A percentile compares a stretch with the other conserved stretches of the same genome.
phyloP scores from a whole-genome alignment of 2,113 vertebrate genomes.

The Sphaerodactylus townsendi region DNA sequence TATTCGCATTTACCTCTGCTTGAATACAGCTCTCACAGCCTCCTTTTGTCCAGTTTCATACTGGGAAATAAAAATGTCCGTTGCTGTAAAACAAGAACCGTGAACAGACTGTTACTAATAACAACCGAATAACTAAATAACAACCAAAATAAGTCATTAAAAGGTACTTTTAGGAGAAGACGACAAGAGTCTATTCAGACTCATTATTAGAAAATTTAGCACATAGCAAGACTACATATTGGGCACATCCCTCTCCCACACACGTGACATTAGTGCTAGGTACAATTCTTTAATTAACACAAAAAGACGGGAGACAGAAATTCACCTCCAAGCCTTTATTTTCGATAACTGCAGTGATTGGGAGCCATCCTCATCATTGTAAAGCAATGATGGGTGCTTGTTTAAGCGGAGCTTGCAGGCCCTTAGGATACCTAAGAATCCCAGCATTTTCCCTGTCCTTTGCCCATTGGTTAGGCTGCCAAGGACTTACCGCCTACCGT shows the following conservation, averaged over 20 bases:
- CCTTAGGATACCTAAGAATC: too few relatives aligned
- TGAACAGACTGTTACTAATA: not conserved
- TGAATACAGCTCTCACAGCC: conserved; percentile 77
- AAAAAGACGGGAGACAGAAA: too few relatives aligned
- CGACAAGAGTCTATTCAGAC: not conserved
- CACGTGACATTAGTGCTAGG: not conserved
- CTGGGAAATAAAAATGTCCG: conserved; percentile 83
- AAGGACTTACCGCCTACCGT: too few relatives aligned
- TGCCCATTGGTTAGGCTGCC: too few relatives aligned
- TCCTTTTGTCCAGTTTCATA: conserved; percentile 82
- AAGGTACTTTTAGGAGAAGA: not conserved
- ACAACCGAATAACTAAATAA: not conserved
- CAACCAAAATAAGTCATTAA: not conserved
- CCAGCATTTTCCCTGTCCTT: too few relatives aligned
- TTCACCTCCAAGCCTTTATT: too few relatives aligned
- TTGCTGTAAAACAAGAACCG: conserved; percentile 59
- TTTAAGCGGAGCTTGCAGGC: too few relatives aligned
- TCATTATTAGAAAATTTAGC: not conserved
- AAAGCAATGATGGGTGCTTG: too few relatives aligned
- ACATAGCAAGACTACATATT: not conserved
- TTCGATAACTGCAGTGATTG: too few relatives aligned
- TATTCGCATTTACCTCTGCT: conserved; percentile 81
- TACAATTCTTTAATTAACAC: too few relatives aligned
- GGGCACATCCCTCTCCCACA: too few relatives aligned
- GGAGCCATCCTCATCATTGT: too few relatives aligned